These are phyloP conservation scores for Drosophila dunni DNA, from an alignment of 1,140 invertebrate genomes.

Conservation along the genomic window DNA sequence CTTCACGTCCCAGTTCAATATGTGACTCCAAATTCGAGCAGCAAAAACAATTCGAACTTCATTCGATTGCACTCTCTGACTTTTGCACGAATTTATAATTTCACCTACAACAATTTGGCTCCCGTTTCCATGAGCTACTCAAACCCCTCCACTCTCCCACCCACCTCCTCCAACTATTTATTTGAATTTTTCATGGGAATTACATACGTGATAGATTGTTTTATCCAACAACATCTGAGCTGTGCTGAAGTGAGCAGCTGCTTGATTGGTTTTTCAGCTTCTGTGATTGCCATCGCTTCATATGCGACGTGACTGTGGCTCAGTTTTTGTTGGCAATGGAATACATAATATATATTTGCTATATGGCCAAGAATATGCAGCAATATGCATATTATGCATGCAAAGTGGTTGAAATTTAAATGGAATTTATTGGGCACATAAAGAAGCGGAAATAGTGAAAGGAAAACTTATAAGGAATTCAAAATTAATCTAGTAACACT, in stretches of 20 bases:
- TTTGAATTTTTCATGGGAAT: constrained; percentile 80
- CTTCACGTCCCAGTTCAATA: constrained; percentile 30
- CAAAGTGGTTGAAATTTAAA: constrained; percentile 36
- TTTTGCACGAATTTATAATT: constrained; percentile 74
- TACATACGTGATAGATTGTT: constrained; percentile 82
- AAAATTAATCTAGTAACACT: not conserved
- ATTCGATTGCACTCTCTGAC: constrained; percentile 35
- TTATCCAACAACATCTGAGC: constrained; percentile 38
- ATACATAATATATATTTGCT: not conserved
- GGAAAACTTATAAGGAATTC: too few relatives aligned
- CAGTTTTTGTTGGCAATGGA: constrained; percentile 33
- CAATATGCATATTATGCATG: constrained; percentile 39
- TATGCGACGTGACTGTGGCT: constrained; percentile 76
- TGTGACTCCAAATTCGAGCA: constrained; percentile 34
- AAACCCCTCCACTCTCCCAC: not conserved
- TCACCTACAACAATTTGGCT: constrained; percentile 81
- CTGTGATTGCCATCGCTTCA: constrained; percentile 62
- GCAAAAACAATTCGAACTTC: not conserved
- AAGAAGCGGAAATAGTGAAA: not conserved
- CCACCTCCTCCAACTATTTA: constrained; percentile 1
- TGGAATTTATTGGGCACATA: not conserved
- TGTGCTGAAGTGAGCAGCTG: constrained; percentile 35
- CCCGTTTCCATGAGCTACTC: constrained; percentile 53
- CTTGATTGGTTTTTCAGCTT: constrained; percentile 67
- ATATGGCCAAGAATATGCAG: constrained; percentile 21